Conservation (phyloP, 2,797 vertebrate genomes). For the Gobionotothen gibberifrons region DNA sequence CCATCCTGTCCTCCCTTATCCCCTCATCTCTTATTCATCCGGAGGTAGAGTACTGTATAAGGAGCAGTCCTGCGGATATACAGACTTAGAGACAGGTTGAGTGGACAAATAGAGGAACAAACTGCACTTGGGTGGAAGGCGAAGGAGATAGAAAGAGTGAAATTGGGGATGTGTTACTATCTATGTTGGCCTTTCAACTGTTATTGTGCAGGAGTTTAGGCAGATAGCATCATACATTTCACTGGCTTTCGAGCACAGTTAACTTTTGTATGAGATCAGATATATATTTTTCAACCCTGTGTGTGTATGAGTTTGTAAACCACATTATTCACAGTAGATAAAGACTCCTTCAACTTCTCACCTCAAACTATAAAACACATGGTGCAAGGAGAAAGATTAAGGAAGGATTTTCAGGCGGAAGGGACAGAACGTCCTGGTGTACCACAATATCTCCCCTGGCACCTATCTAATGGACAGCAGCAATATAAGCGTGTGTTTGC, state of each 20-base stretch:
- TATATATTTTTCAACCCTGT: conserved; percentile 6
- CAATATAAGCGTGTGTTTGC: conserved; percentile 14
- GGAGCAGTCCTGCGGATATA: conserved; percentile 66
- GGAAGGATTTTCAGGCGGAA: conserved; percentile 10
- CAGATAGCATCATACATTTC: too few species aligned
- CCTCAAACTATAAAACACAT: conserved; percentile 31
- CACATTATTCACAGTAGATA: conserved; percentile 33
- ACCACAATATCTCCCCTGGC: conserved; percentile 35
- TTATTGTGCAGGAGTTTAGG: conserved; percentile 11
- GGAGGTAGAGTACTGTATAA: conserved; percentile 77
- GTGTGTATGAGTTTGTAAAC: conserved; percentile 12
- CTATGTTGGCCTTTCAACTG: conserved; percentile 32
- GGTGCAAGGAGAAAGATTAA: conserved; percentile 30
- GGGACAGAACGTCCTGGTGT: conserved; percentile 25
- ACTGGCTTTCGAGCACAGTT: too few species aligned
- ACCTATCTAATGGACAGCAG: conserved; percentile 30
- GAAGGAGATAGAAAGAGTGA: conserved; percentile 12
- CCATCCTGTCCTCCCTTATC: conserved; percentile 48
- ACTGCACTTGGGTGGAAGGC: conserved; percentile 15
- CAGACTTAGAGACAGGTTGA: conserved; percentile 54
- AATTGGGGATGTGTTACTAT: conserved; percentile 38
- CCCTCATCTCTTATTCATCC: conserved; percentile 81
- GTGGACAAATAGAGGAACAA: conserved; percentile 29
- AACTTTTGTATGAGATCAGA: conserved; percentile 35
- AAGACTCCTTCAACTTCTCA: conserved; percentile 65